Evolutionary conservation across 2,797 vertebrate genomes (phyloP).

Genomic region (Falco peregrinus): DNA sequence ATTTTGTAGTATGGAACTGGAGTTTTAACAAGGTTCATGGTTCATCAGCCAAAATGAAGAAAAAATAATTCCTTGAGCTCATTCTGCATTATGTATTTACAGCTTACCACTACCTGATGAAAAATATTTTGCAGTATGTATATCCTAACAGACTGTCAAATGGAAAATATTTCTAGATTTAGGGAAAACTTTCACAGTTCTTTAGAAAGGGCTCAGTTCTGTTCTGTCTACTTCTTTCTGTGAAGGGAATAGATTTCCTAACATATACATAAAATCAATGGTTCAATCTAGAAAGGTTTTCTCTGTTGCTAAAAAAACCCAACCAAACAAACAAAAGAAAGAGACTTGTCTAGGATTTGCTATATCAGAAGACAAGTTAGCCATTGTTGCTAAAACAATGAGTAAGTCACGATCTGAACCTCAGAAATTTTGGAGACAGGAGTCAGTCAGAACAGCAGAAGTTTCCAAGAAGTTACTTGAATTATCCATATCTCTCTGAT

Average conservation of each 20-base stretch:
- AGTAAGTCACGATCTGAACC: not conserved
- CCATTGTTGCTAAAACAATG: not conserved
- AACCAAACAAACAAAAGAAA: not conserved
- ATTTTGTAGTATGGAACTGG: slow-evolving; percentile 39
- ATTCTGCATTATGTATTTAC: slow-evolving; percentile 34
- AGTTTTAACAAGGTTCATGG: slow-evolving; percentile 45
- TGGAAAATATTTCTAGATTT: not conserved
- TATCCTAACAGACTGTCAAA: not conserved
- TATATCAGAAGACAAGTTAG: not conserved
- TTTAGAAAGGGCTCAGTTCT: not conserved
- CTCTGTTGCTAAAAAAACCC: not conserved
- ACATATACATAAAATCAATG: not conserved
- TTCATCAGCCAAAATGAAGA: slow-evolving; percentile 40
- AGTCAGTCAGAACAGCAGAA: not conserved
- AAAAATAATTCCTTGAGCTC: slow-evolving; percentile 46
- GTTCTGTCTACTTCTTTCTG: not conserved
- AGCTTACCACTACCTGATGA: slow-evolving; percentile 36
- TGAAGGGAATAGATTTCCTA: not conserved
- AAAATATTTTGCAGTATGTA: slow-evolving; percentile 24
- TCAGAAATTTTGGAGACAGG: not conserved
- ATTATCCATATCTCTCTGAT: not conserved
- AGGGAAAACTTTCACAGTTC: not conserved
- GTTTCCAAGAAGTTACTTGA: not conserved
- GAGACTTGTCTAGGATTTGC: not conserved
- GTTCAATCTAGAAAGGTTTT: not conserved